Percentiles rank a stretch among this genome's conserved stretches.
phyloP scores from a whole-genome alignment of 1,140 invertebrate genomes.

The Tetramorium parvispinum region DNA sequence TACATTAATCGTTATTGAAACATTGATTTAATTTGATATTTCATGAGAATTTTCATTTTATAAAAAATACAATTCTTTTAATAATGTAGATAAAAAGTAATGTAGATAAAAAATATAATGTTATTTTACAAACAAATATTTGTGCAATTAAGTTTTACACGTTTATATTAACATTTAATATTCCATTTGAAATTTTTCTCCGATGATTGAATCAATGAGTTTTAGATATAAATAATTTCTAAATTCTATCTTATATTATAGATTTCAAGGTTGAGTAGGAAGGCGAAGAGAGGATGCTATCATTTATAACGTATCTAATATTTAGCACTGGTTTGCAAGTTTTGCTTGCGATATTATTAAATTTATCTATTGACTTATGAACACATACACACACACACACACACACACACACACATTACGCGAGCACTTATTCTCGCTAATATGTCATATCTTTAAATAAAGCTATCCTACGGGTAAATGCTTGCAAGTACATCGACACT shows the following conservation, averaged over 20 bases:
- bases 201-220: not conserved
- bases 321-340: not conserved
- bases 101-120: not conserved
- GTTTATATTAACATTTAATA: not conserved
- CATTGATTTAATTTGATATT: not conserved
- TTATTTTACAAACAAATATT: not conserved
- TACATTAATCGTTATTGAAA: slow-evolving; percentile 30
- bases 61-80: not conserved
- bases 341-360: slow-evolving; percentile 27
- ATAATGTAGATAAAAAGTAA: too few relatives aligned
- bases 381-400: not conserved
- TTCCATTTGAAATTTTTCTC: not conserved
- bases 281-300: not conserved
- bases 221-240: slow-evolving; percentile 6
- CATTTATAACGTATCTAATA: not conserved
- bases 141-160: not conserved
- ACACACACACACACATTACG: not conserved
- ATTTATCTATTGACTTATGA: slow-evolving; percentile 15
- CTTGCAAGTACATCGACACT: slow-evolving; percentile 39
- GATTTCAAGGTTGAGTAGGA: not conserved
- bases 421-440: not conserved
- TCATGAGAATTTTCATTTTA: not conserved
- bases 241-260: not conserved
- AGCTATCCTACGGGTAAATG: not conserved
- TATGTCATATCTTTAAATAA: slow-evolving; percentile 42